A percentile compares a stretch with the other conserved stretches of the same genome.
Evolutionary conservation across 1,140 invertebrate species (phyloP).

Genomic region (Oreohelix idahoensis): DNA sequence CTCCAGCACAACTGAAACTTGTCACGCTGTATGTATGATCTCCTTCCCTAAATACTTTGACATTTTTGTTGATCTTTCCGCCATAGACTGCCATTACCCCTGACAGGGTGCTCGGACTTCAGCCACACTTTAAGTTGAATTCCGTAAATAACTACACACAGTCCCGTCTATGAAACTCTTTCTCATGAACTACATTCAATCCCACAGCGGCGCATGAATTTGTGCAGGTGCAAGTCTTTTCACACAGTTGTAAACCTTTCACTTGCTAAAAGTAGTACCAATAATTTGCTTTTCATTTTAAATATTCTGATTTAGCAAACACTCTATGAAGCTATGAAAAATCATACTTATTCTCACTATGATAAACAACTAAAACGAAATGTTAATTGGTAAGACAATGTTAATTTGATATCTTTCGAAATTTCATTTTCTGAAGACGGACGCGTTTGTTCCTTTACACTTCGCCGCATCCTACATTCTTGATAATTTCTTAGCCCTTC

Average conservation of each 20-base stretch:
- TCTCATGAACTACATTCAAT: slow-evolving; percentile 23
- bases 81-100: slow-evolving; percentile 24
- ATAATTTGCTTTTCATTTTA: too few relatives aligned
- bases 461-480: too few relatives aligned
- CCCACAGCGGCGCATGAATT: slow-evolving; percentile 10
- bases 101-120: neutral
- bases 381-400: too few relatives aligned
- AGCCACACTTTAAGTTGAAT: slow-evolving; percentile 12
- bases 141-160: slow-evolving; percentile 17
- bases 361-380: too few relatives aligned
- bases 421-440: too few relatives aligned
- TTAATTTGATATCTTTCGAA: too few relatives aligned
- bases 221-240: slow-evolving; percentile 24
- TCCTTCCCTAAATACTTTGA: slow-evolving; percentile 16
- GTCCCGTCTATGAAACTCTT: neutral
- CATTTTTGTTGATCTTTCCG: slow-evolving; percentile 16
- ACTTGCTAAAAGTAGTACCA: neutral
- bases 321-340: too few relatives aligned
- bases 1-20: slow-evolving; percentile 14
- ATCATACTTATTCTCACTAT: too few relatives aligned
- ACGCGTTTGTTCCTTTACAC: too few relatives aligned
- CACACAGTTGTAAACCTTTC: neutral
- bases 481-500: too few relatives aligned
- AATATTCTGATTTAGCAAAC: too few relatives aligned
- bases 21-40: slow-evolving; percentile 13